A percentile compares a stretch with the other conserved stretches of the same genome.
phyloP scores from a whole-genome alignment of 1,140 invertebrate genomes.

The Coenobita brevimanus region DNA sequence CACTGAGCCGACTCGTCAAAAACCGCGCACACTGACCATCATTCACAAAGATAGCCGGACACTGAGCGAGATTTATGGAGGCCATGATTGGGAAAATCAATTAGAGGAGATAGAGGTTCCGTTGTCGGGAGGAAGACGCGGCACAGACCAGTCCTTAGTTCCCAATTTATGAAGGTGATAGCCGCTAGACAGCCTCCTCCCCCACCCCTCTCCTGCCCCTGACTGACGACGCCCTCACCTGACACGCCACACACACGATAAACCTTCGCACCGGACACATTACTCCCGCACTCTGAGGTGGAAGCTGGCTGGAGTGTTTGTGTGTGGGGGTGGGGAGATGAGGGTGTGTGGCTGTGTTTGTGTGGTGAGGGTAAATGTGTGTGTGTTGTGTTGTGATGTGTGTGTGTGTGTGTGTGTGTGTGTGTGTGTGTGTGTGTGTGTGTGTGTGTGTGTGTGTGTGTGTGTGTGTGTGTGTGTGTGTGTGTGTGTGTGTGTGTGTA shows the following conservation, averaged over 20 bases:
- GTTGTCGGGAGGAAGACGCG: conserved; percentile 37
- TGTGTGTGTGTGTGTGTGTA: too few species aligned
- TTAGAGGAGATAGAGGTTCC: conserved; percentile 52
- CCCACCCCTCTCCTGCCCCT: not conserved
- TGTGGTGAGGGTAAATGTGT: too few species aligned
- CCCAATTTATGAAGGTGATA: conserved; percentile 58
- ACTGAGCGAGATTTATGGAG: conserved; percentile 48
- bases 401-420: too few species aligned
- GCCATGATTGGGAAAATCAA: conserved; percentile 61
- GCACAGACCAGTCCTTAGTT: conserved; percentile 45
- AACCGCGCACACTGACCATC: conserved; percentile 54
- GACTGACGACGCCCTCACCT: conserved; percentile 48
- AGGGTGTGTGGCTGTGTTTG: too few species aligned
- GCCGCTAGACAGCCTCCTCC: conserved; percentile 31
- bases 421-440: too few species aligned
- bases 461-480: too few species aligned
- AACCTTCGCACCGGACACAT: conserved; percentile 38
- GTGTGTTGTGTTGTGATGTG: too few species aligned
- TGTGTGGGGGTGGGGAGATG: too few species aligned
- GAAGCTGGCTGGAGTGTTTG: too few species aligned
- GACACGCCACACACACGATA: conserved; percentile 41
- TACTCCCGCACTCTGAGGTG: conserved; percentile 9
- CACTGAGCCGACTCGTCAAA: conserved; percentile 49
- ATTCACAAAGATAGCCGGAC: conserved; percentile 60
- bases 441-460: too few species aligned